Conservation (phyloP, 2,113 vertebrate genomes). For the Piliocolobus tephrosceles region DNA sequence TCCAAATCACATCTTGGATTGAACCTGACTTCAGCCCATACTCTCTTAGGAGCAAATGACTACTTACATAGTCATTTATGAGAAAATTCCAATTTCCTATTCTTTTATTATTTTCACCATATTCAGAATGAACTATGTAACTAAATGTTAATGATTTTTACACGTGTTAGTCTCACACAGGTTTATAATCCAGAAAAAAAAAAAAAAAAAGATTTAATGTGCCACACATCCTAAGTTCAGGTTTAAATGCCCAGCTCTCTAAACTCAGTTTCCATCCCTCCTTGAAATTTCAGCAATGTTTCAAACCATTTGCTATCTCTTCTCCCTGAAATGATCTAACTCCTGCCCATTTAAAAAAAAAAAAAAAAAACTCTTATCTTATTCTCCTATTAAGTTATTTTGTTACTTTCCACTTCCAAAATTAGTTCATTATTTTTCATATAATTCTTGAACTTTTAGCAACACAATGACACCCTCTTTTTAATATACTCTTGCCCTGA, state of each 20-base stretch:
- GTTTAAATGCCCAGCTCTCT: neutral
- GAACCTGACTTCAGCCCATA: neutral
- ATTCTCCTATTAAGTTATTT: neutral
- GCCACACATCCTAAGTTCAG: neutral
- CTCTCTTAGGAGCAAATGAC: neutral
- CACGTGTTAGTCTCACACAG: neutral
- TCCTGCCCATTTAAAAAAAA: neutral
- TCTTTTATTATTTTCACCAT: neutral
- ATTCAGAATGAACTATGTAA: neutral
- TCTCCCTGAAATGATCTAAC: neutral
- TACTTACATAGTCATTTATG: neutral
- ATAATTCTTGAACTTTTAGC: neutral
- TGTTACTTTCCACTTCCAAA: neutral
- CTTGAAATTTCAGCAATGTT: slow-evolving; percentile 14
- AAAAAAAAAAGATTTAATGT: neutral
- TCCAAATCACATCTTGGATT: neutral
- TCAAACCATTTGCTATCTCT: neutral
- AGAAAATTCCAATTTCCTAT: neutral
- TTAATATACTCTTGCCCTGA: neutral
- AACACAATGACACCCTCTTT: neutral
- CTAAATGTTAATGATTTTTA: neutral
- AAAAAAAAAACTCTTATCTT: neutral
- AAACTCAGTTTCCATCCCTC: neutral
- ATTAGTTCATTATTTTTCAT: slow-evolving; percentile 4
- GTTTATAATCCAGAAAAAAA: neutral